phyloP scores from a whole-genome alignment of 1,140 invertebrate genomes.

The Coboldia fuscipes region DNA sequence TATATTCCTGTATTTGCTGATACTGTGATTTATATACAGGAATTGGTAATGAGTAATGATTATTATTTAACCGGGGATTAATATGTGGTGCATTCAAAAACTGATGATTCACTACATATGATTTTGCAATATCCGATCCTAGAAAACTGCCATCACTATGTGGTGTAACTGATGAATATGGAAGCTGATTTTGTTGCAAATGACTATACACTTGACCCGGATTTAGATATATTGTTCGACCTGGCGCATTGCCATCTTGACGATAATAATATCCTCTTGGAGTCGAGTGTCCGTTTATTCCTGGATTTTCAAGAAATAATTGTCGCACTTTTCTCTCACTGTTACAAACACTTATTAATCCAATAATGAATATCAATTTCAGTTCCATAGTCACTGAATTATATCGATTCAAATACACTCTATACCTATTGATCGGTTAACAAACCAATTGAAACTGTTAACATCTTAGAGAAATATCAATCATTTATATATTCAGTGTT shows the following conservation, averaged over 20 bases:
- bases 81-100: no score
- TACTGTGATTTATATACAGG: not conserved
- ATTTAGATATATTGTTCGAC: not conserved
- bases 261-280: not conserved
- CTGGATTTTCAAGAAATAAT: not conserved
- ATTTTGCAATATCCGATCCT: not conserved
- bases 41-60: no score
- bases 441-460: no score
- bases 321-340: slow-evolving; percentile 1
- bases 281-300: not conserved
- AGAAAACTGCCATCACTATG: not conserved
- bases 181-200: not conserved
- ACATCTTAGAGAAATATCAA: no score
- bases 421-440: no score
- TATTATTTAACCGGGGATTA: no score
- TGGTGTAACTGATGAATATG: not conserved
- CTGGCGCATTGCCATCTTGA: not conserved
- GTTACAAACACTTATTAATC: no score
- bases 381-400: no score
- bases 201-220: not conserved
- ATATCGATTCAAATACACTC: no score
- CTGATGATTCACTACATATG: no score
- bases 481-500: no score
- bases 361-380: no score
- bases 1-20: not conserved